phyloP scores from a whole-genome alignment of 2,797 vertebrate genomes.

The Catamblyrhynchus diadema region DNA sequence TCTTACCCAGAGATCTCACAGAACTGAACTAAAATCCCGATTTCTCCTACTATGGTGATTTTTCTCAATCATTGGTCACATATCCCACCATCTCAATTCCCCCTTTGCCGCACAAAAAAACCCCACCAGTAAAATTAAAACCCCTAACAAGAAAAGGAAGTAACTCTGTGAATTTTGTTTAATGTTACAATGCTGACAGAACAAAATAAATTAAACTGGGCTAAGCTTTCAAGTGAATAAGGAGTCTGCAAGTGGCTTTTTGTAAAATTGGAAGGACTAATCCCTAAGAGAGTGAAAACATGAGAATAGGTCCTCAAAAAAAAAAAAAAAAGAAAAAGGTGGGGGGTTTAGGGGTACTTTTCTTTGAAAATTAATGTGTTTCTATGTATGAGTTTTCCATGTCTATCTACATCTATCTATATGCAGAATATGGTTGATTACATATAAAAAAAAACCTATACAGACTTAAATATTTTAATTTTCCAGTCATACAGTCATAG shows the following conservation, averaged over 20 bases:
- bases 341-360: rapidly evolving
- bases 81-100: background rate
- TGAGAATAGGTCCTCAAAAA: background rate
- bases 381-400: background rate
- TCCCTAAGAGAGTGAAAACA: background rate
- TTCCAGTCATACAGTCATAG: background rate
- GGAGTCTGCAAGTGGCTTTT: background rate
- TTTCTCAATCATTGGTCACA: background rate
- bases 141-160: background rate
- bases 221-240: background rate
- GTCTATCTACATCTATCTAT: background rate
- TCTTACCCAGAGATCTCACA: background rate
- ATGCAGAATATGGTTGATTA: background rate
- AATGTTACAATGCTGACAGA: background rate
- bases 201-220: background rate
- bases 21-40: background rate
- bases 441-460: background rate
- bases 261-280: background rate
- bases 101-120: rapidly evolving
- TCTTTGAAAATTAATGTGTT: background rate
- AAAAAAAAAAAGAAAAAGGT: background rate
- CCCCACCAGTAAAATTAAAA: rapidly evolving
- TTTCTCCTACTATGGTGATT: background rate
- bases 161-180: background rate
- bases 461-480: background rate